Evolutionary conservation across 2,888 invertebrate species (phyloP), one percentile per base, ranked within the genome.

Genomic region (Sphecodes monilicornis): DNA sequence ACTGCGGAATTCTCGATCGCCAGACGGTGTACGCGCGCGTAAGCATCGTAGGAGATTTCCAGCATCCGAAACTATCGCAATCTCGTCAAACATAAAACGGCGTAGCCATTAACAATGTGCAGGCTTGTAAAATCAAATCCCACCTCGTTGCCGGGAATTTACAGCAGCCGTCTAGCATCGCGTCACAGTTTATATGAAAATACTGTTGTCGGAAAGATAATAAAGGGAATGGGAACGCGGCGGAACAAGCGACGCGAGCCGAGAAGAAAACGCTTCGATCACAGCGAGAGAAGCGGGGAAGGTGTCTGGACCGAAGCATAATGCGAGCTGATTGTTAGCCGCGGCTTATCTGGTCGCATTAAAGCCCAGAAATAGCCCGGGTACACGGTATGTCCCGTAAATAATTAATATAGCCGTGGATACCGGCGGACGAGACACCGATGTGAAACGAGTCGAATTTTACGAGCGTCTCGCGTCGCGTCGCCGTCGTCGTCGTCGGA

Each of bases 331-430:
- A n/a, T 46, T 36, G 43, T 78, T 36, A 26, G 18, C 36, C 16
- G 41, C 36, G 26, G 54, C 50, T 43, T 75, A 75, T 75, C 75
- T 64, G 64, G 46, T 29, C 77, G 60, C 57, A 66, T 57, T 77
- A 79, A 54, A 76, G 2, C 77, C 78, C 68, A 36, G 60, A 57
- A 69, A 80, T 69, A 80, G 69, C 69, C 43, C 39, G 36, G 29
- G 16, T 60, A 60, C 69, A 69, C 77, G 64, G 57, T 43, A 13
- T 39, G 43, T 26, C 26, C 79, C 36, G 50, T 26, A 36, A 79
- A 69, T 77, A 80, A 80, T 80, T 80, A 80, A 77, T 80, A 80
- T 54, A 60, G 68, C 32, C 32, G 69, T n/a, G 64, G 75, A 75
- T 75, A 75, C 64, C 22, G 46, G 32, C 29, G 29, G 41, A 18